These are phyloP conservation scores for Drosophila persimilis DNA, from an alignment of 1,140 invertebrate species.

Conservation along the genomic window DNA sequence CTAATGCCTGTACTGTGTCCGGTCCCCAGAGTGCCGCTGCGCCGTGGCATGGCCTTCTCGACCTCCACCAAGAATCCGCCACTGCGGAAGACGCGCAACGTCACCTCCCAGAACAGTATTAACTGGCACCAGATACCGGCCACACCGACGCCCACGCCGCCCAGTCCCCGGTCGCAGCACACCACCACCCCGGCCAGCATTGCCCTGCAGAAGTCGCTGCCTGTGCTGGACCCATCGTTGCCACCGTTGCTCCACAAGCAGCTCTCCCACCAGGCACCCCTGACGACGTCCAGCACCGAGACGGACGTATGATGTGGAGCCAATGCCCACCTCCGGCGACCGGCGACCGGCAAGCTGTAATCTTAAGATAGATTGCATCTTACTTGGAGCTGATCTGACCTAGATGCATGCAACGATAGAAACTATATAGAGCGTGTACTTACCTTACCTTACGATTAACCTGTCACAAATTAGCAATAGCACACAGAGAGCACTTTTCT, in stretches of 20 bases:
- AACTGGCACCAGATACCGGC: slow-evolving; percentile 81
- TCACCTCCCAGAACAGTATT: slow-evolving; percentile 83
- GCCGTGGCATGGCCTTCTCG: slow-evolving; percentile 87
- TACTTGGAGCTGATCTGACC: too few species aligned
- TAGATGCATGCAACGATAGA: slow-evolving; percentile 1
- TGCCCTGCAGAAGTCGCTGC: slow-evolving; percentile 42
- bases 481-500: slow-evolving; percentile 19
- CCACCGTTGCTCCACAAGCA: slow-evolving; percentile 60
- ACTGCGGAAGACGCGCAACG: slow-evolving; percentile 87
- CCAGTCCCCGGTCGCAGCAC: slow-evolving; percentile 71
- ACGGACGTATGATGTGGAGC: slow-evolving; percentile 60
- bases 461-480: slow-evolving; percentile 33
- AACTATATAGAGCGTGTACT: slow-evolving; percentile 16
- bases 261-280: slow-evolving; percentile 58
- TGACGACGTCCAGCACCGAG: slow-evolving; percentile 64
- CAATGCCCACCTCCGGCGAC: background rate
- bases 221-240: slow-evolving; percentile 29
- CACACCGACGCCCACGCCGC: slow-evolving; percentile 69
- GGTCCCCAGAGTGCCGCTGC: slow-evolving; percentile 84
- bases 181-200: slow-evolving; percentile 38
- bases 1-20: slow-evolving; percentile 46
- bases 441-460: slow-evolving; percentile 20
- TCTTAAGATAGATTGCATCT: too few species aligned
- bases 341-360: too few species aligned
- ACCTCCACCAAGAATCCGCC: slow-evolving; percentile 88